A percentile compares a stretch with the other conserved stretches of the same genome.
These are phyloP conservation scores for Metellina segmentata DNA, from an alignment of 2,888 invertebrate species.

Conservation along the genomic window DNA sequence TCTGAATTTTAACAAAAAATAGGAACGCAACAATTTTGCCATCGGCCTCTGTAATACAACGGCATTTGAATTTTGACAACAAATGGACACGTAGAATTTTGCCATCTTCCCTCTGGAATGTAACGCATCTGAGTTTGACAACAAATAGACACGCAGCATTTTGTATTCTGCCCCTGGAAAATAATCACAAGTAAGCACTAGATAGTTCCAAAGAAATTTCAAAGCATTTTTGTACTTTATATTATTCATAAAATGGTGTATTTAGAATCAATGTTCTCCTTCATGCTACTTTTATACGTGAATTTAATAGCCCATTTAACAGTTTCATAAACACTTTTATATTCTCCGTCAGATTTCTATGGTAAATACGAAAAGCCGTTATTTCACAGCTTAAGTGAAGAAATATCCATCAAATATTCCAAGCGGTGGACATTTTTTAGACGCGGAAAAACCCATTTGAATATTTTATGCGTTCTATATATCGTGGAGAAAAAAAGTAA, in stretches of 20 bases:
- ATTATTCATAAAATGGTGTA: background rate
- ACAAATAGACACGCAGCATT: no score
- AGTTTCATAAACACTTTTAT: slow-evolving; percentile 1
- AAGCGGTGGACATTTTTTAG: slow-evolving; percentile 45
- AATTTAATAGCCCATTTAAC: background rate
- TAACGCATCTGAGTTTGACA: no score
- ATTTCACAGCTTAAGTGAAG: slow-evolving; percentile 39
- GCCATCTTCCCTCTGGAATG: no score
- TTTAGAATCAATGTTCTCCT: background rate
- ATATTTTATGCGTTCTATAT: slow-evolving; percentile 63
- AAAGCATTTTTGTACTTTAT: background rate
- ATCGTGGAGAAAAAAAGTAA: slow-evolving; percentile 53
- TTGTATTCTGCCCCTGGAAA: no score
- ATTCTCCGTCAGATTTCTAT: slow-evolving; percentile 7
- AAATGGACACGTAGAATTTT: no score
- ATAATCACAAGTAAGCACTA: background rate
- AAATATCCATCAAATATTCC: slow-evolving; percentile 72
- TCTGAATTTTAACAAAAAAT: no score
- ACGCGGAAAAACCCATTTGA: slow-evolving; percentile 61
- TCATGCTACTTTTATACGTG: no score
- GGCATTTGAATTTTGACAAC: no score
- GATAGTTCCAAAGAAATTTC: background rate
- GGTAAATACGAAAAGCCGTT: slow-evolving; percentile 47
- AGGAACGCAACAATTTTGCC: no score
- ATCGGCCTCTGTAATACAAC: no score